phyloP scores from a whole-genome alignment of 1,140 invertebrate species.

The Drosophila nigromelanica region DNA sequence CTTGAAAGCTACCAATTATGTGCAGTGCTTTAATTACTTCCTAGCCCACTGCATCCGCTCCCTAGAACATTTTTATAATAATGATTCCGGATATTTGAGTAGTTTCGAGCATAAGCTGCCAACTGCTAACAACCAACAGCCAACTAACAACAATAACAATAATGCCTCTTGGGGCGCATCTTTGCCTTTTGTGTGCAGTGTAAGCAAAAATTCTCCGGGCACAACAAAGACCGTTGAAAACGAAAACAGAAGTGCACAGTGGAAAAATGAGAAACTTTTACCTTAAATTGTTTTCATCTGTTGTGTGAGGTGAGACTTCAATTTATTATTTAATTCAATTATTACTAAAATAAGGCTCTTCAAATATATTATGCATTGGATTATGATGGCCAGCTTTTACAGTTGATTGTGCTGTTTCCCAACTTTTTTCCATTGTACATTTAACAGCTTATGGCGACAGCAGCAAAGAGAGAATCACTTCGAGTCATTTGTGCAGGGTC shows the following conservation, averaged over 20 bases:
- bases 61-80: conserved; percentile 75
- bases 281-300: not conserved
- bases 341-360: not conserved
- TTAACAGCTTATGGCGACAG: conserved; percentile 49
- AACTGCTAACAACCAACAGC: conserved; percentile 53
- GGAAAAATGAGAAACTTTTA: conserved; percentile 1
- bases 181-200: conserved; percentile 48
- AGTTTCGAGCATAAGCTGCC: conserved; percentile 74
- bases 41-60: conserved; percentile 60
- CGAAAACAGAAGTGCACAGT: conserved; percentile 43
- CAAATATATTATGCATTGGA: not conserved
- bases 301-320: not conserved
- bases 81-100: conserved; percentile 81
- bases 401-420: not conserved
- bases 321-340: not conserved
- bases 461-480: conserved; percentile 61
- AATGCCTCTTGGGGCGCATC: conserved; percentile 42
- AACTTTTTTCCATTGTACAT: conserved; percentile 24
- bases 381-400: not conserved
- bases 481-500: conserved; percentile 78
- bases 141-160: conserved; percentile 62
- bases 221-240: conserved; percentile 56
- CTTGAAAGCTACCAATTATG: conserved; percentile 74
- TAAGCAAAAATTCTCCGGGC: conserved; percentile 47
- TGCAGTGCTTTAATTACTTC: conserved; percentile 75